Conservation (phyloP, 2,797 vertebrate genomes). For the Phrynocephalus vlangalii region DNA sequence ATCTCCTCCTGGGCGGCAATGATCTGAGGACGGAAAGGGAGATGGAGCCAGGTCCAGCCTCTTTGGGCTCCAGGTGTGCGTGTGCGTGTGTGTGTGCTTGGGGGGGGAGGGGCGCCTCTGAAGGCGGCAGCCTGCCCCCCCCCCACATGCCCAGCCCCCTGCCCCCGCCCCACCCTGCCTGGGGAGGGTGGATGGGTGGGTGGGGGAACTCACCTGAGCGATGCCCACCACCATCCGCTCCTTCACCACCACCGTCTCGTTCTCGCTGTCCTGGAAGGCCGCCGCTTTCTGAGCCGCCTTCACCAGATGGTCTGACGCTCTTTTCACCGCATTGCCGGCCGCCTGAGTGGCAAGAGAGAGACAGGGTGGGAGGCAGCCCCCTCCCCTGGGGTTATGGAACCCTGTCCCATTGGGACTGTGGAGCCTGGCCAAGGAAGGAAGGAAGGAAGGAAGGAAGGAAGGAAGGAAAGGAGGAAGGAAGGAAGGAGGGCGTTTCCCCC, state of each 20-base stretch:
- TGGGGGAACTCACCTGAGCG: constrained; percentile 89
- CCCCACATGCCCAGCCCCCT: background rate
- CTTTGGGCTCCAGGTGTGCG: no score
- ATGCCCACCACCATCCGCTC: constrained; percentile 98
- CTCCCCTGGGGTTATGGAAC: no score
- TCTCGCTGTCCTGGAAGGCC: constrained; percentile 93
- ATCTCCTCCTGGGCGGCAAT: constrained; percentile 98
- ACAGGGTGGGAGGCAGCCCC: accelerated
- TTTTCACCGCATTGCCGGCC: constrained; percentile 95
- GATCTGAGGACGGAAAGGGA: constrained; percentile 81
- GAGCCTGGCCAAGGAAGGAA: no score
- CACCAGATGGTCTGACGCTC: constrained; percentile 95
- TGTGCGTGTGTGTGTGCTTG: background rate
- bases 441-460: background rate
- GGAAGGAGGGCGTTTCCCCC: background rate
- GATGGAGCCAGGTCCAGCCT: no score
- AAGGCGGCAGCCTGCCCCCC: no score
- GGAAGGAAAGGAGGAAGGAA: no score
- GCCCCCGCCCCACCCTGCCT: accelerated
- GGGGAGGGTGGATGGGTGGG: no score
- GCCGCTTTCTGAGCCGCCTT: constrained; percentile 97
- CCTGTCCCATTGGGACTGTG: no score
- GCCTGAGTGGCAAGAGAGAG: constrained; percentile 75
- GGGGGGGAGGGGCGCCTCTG: background rate
- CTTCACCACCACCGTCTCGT: constrained; percentile 93